These are phyloP conservation scores for Cephus runcator DNA, from an alignment of 2,888 invertebrate species.

Conservation along the genomic window DNA sequence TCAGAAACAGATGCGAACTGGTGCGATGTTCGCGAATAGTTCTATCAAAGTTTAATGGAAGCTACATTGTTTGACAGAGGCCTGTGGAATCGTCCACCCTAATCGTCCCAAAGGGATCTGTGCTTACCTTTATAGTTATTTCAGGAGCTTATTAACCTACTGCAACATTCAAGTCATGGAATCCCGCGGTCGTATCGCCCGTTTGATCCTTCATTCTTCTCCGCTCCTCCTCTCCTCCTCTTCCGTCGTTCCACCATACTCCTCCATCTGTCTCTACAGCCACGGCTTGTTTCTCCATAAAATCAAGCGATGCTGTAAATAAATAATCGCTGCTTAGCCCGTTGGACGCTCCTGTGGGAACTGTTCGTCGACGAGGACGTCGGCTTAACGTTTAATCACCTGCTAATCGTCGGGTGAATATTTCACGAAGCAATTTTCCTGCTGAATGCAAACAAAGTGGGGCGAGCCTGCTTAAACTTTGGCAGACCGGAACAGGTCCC, in stretches of 20 bases:
- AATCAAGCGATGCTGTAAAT: not conserved
- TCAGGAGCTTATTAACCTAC: not conserved
- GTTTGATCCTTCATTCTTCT: not conserved
- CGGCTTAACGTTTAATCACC: constrained; percentile 15
- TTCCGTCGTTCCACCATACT: not conserved
- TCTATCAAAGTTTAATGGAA: not conserved
- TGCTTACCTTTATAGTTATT: not conserved
- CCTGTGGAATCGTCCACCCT: not conserved
- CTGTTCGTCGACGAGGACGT: not conserved
- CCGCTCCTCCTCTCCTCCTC: not conserved
- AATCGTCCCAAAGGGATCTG: not conserved
- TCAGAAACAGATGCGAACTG: not conserved
- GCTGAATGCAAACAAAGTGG: constrained; percentile 26
- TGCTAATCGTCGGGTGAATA: constrained; percentile 53
- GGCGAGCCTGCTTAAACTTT: not conserved
- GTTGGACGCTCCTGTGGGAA: not conserved
- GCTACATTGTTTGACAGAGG: not conserved
- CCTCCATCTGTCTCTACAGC: not conserved
- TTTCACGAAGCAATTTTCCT: constrained; percentile 48
- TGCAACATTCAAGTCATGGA: not conserved
- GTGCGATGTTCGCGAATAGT: not conserved
- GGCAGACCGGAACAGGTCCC: not conserved
- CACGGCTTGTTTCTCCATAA: not conserved
- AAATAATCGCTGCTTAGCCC: not conserved
- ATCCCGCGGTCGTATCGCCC: not conserved